Percentiles rank a stretch among this genome's conserved stretches.
These are phyloP conservation scores for Monarcha castaneiventris DNA, from an alignment of 2,113 vertebrate species.

Conservation along the genomic window DNA sequence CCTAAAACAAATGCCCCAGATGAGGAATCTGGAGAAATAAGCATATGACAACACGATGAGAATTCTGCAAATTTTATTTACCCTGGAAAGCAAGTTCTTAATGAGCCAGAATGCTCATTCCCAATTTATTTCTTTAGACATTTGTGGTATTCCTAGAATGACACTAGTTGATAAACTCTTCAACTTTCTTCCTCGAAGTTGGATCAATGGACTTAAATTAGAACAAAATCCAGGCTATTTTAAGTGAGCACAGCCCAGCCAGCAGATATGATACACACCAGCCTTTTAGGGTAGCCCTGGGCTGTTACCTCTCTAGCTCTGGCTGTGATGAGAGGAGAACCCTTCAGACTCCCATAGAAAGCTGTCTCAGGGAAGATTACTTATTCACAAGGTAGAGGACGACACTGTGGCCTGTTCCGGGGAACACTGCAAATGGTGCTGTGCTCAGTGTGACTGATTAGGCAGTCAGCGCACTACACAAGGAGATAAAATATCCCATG, in stretches of 20 bases:
- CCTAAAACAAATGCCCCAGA: background rate
- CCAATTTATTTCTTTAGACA: background rate
- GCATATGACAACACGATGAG: background rate
- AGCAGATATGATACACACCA: background rate
- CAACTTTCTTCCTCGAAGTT: background rate
- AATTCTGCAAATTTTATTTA: background rate
- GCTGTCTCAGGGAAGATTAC: background rate
- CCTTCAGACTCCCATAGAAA: background rate
- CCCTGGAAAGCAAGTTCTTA: background rate
- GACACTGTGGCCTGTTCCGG: background rate
- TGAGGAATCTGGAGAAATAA: background rate
- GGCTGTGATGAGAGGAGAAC: background rate
- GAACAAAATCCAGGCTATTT: background rate
- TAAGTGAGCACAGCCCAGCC: background rate
- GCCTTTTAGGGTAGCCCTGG: background rate
- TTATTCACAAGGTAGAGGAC: background rate
- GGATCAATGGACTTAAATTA: background rate
- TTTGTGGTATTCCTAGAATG: background rate
- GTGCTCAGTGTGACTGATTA: background rate
- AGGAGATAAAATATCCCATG: background rate
- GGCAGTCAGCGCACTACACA: background rate
- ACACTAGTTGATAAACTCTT: background rate
- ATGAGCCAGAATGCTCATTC: background rate
- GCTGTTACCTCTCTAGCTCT: background rate
- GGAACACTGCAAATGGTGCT: background rate